phyloP scores from a whole-genome alignment of 2,888 invertebrate genomes.

The Chesias legatella region DNA sequence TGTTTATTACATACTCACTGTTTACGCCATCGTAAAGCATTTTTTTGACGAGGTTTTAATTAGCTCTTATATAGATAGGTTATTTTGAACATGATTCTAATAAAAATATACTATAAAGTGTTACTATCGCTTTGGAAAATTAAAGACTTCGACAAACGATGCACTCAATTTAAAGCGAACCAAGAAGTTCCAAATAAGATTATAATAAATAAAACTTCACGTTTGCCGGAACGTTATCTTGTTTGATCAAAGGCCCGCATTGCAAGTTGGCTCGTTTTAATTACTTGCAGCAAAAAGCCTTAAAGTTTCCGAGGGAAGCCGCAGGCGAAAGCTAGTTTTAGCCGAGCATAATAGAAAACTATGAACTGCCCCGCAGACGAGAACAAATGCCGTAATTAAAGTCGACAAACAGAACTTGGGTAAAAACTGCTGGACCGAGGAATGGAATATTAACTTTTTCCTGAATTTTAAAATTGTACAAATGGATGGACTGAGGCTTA shows the following conservation, averaged over 20 bases:
- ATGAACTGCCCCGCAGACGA: conserved; percentile 16
- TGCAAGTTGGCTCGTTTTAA: conserved; percentile 9
- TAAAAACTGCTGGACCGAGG: conserved; percentile 40
- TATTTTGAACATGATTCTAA: too few relatives aligned
- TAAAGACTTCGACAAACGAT: too few relatives aligned
- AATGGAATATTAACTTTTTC: conserved; percentile 51
- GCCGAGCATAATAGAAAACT: conserved; percentile 25
- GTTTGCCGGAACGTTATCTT: conserved; percentile 1
- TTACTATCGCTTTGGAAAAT: too few relatives aligned
- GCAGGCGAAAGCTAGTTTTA: conserved; percentile 14
- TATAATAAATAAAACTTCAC: neutral
- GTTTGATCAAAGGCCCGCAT: conserved; percentile 6
- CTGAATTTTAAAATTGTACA: conserved; percentile 50
- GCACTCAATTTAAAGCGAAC: too few relatives aligned
- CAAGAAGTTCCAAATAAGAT: too few relatives aligned
- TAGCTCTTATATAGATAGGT: too few relatives aligned
- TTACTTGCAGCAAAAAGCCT: conserved; percentile 14
- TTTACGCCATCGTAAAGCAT: too few relatives aligned
- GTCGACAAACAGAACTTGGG: conserved; percentile 35
- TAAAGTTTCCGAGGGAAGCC: conserved; percentile 13
- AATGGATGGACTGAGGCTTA: conserved; percentile 30
- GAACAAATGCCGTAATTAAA: conserved; percentile 37
- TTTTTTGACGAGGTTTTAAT: too few relatives aligned
- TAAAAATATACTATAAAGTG: too few relatives aligned
- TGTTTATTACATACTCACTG: too few relatives aligned